Evolutionary conservation across 2,888 invertebrate species (phyloP).

Genomic region (Drosophila suboccidentalis): DNA sequence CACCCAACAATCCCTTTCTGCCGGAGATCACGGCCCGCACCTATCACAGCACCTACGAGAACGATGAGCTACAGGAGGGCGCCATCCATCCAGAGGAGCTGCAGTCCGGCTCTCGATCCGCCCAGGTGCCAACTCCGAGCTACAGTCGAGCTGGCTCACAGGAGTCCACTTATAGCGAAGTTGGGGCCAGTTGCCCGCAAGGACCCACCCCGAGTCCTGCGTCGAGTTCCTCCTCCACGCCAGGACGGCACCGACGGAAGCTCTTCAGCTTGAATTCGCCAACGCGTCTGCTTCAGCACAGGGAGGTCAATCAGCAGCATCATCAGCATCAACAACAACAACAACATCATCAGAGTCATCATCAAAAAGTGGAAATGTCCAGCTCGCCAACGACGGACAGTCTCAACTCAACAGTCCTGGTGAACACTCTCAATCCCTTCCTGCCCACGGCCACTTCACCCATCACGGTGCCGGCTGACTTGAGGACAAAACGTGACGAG

Average conservation of each 20-base stretch:
- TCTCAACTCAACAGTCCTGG: constrained; percentile 68
- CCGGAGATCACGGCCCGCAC: constrained; percentile 85
- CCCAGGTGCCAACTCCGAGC: constrained; percentile 76
- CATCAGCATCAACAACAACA: constrained; percentile 14
- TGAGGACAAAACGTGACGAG: constrained; percentile 88
- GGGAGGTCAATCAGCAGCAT: constrained; percentile 23
- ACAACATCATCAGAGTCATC: background rate
- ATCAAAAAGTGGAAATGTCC: constrained; percentile 36
- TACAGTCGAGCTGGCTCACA: constrained; percentile 82
- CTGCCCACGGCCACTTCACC: constrained; percentile 67
- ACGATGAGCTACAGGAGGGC: constrained; percentile 50
- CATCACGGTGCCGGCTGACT: constrained; percentile 72
- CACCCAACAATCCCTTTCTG: constrained; percentile 85
- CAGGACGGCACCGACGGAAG: constrained; percentile 83
- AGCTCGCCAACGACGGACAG: constrained; percentile 62
- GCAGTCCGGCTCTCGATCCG: constrained; percentile 73
- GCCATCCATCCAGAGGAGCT: constrained; percentile 52
- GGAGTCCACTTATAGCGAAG: constrained; percentile 79
- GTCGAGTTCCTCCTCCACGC: constrained; percentile 78
- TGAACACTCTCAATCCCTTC: constrained; percentile 84
- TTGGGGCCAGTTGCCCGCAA: constrained; percentile 58
- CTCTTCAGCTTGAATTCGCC: constrained; percentile 83
- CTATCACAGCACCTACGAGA: constrained; percentile 82
- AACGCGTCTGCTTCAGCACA: constrained; percentile 71
- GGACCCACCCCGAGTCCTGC: constrained; percentile 74